Conservation (phyloP, 2,113 vertebrate genomes). For the Tautogolabrus adspersus region DNA sequence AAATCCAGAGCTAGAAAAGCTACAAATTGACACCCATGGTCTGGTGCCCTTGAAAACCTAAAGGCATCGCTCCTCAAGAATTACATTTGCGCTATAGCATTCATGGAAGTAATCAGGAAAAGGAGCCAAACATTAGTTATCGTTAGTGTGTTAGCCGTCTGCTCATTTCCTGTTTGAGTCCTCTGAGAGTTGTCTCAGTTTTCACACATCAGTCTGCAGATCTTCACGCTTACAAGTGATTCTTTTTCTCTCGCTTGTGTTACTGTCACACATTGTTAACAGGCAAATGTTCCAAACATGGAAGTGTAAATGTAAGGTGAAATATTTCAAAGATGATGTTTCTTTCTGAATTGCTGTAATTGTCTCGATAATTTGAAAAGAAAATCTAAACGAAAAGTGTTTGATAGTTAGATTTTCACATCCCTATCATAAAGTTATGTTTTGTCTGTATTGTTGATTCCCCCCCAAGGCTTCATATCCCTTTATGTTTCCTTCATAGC, state of each 20-base stretch:
- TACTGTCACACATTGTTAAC: background rate
- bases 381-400: no score
- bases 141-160: background rate
- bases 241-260: background rate
- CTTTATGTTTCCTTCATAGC: no score
- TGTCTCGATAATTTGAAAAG: no score
- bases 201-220: slow-evolving; percentile 52
- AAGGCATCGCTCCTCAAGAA: slow-evolving; percentile 13
- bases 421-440: no score
- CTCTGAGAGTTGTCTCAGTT: slow-evolving; percentile 25
- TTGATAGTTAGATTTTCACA: no score
- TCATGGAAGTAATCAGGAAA: slow-evolving; percentile 41
- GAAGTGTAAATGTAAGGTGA: no score
- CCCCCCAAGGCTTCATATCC: no score
- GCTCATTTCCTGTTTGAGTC: slow-evolving; percentile 47
- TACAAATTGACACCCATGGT: slow-evolving; percentile 1
- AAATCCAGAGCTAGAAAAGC: slow-evolving; percentile 16
- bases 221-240: background rate
- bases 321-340: no score
- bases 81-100: slow-evolving; percentile 35
- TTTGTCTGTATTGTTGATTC: no score
- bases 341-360: no score
- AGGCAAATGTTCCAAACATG: background rate
- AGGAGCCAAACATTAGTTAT: slow-evolving; percentile 40
- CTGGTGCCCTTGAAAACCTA: slow-evolving; percentile 6